Evolutionary conservation across 2,113 vertebrate species (phyloP).

Genomic region (Larimichthys polyactis): DNA sequence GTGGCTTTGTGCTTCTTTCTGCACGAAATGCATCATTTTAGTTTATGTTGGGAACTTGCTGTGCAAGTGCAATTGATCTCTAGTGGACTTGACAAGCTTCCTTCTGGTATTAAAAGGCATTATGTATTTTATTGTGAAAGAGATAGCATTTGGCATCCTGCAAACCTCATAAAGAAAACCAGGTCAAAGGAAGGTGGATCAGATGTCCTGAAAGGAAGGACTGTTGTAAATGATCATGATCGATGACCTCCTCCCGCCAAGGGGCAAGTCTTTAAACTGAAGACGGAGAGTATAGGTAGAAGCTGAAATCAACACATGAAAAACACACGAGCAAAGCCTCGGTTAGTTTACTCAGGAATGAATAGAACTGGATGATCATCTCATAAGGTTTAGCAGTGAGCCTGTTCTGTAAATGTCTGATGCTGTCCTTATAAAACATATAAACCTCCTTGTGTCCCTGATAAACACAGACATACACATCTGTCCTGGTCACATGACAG

Average conservation of each 20-base stretch:
- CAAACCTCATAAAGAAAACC: not conserved
- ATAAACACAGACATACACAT: conserved; percentile 37
- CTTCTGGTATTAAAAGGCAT: not conserved
- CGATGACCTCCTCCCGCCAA: conserved; percentile 29
- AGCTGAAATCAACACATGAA: conserved; percentile 41
- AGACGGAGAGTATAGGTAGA: not conserved
- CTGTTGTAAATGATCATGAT: conserved; percentile 63
- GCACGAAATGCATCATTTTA: not conserved
- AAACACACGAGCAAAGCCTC: conserved; percentile 12
- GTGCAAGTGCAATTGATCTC: not conserved
- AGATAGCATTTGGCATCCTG: not conserved
- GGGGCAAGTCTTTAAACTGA: conserved; percentile 52
- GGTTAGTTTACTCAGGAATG: conserved; percentile 8
- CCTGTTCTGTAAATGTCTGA: conserved; percentile 28
- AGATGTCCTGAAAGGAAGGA: conserved; percentile 14
- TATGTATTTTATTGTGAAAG: not conserved
- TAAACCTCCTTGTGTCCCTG: conserved; percentile 9
- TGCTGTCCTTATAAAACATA: conserved; percentile 36
- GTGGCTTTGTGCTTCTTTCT: not conserved
- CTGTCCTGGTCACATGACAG: conserved; percentile 55
- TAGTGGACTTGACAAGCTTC: not conserved
- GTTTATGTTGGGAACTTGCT: not conserved
- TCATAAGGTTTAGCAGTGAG: conserved; percentile 45
- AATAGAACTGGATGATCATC: conserved; percentile 25
- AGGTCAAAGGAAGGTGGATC: conserved; percentile 5